These are phyloP conservation scores for Calliopum simillimum DNA, from an alignment of 2,888 invertebrate genomes.

Conservation along the genomic window DNA sequence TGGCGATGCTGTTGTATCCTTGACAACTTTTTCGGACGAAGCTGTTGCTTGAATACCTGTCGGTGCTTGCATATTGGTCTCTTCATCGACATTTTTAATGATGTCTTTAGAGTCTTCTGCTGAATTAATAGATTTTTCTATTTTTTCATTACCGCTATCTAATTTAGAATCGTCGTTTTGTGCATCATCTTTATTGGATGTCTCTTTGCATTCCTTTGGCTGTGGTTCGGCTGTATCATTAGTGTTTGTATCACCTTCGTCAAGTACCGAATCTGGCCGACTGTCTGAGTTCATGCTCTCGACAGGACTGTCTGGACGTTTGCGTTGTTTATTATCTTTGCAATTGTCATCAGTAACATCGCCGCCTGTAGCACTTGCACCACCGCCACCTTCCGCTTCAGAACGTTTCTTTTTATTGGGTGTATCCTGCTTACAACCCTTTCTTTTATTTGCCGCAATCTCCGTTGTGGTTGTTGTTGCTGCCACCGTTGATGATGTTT, in stretches of 20 bases:
- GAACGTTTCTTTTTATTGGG: constrained; percentile 71
- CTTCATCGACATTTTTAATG: constrained; percentile 65
- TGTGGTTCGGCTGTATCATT: constrained; percentile 65
- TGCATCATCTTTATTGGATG: constrained; percentile 60
- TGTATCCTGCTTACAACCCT: constrained; percentile 69
- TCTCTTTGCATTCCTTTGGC: constrained; percentile 66
- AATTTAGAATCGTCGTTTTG: constrained; percentile 55
- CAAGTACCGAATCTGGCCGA: constrained; percentile 78
- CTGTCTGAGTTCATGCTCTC: constrained; percentile 88
- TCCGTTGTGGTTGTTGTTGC: constrained; percentile 47
- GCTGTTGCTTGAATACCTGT: constrained; percentile 47
- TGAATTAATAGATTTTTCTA: constrained; percentile 41
- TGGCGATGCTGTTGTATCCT: constrained; percentile 6
- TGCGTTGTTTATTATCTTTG: constrained; percentile 69
- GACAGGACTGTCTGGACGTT: constrained; percentile 76
- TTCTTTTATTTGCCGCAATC: constrained; percentile 60
- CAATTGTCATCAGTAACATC: constrained; percentile 44
- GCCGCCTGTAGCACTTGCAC: constrained; percentile 41
- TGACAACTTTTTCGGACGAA: constrained; percentile 12
- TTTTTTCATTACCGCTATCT: constrained; percentile 47
- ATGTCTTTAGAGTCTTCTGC: constrained; percentile 58
- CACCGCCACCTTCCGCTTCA: constrained; percentile 62
- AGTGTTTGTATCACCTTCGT: constrained; percentile 71
- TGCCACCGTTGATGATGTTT: constrained; percentile 45
- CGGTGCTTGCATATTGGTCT: constrained; percentile 65